These are phyloP conservation scores for Rhagologus leucostigma DNA, from an alignment of 2,113 vertebrate genomes.

Conservation along the genomic window DNA sequence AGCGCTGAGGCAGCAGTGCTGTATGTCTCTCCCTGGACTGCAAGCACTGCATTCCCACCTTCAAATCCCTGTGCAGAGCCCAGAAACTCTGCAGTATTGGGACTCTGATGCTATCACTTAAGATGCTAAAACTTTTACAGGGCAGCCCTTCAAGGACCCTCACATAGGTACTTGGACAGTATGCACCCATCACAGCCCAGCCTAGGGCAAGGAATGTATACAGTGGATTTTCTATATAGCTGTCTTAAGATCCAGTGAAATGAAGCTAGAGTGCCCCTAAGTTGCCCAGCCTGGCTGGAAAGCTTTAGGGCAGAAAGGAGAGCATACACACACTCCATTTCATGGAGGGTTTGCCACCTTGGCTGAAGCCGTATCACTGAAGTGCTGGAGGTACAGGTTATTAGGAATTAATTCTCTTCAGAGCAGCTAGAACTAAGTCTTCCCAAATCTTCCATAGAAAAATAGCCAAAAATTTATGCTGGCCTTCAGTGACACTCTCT, in stretches of 20 bases:
- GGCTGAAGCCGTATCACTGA: not conserved
- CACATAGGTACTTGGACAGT: not conserved
- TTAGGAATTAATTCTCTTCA: not conserved
- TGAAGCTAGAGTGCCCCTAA: not conserved
- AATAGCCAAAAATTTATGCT: not conserved
- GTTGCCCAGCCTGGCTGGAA: not conserved
- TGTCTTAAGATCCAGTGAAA: not conserved
- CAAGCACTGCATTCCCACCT: not conserved
- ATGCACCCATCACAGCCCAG: not conserved
- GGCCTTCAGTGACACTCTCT: not conserved
- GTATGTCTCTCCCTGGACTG: not conserved
- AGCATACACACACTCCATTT: not conserved
- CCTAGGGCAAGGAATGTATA: not conserved
- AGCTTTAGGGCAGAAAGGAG: not conserved
- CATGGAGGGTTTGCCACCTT: not conserved
- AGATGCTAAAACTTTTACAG: not conserved
- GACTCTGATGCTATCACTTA: not conserved
- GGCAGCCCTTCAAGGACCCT: not conserved
- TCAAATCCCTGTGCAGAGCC: not conserved
- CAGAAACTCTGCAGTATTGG: not conserved
- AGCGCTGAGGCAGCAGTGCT: fast-evolving
- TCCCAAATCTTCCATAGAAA: not conserved
- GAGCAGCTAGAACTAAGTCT: not conserved
- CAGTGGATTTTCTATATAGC: not conserved
- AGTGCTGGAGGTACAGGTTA: not conserved